phyloP scores from a whole-genome alignment of 2,888 invertebrate genomes.

The Phorcus lineatus region DNA sequence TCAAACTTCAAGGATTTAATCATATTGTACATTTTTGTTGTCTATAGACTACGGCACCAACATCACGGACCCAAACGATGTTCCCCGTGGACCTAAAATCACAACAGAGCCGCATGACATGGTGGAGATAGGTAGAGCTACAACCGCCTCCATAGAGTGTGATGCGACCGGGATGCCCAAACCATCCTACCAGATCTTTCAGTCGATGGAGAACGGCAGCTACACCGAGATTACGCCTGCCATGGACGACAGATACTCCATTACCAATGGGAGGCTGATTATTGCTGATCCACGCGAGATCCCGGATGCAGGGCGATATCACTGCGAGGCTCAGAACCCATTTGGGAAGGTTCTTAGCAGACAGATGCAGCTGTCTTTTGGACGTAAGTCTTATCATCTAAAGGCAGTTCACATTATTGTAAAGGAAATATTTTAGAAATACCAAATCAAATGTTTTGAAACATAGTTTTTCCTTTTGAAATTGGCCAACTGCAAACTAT shows the following conservation, averaged over 20 bases:
- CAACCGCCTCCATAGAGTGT: slow-evolving; percentile 70
- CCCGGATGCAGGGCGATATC: slow-evolving; percentile 66
- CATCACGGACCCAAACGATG: slow-evolving; percentile 82
- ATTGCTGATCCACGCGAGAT: slow-evolving; percentile 54
- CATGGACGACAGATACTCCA: slow-evolving; percentile 49
- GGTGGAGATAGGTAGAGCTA: slow-evolving; percentile 62
- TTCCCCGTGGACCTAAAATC: slow-evolving; percentile 92
- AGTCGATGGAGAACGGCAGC: slow-evolving; percentile 72
- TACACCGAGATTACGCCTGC: slow-evolving; percentile 23
- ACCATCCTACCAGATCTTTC: slow-evolving; percentile 91
- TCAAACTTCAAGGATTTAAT: too few relatives aligned
- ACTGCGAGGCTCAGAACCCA: slow-evolving; percentile 63
- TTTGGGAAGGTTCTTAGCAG: slow-evolving; percentile 64
- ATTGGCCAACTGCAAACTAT: too few relatives aligned
- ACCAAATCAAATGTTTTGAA: too few relatives aligned
- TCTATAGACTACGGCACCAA: slow-evolving; percentile 68
- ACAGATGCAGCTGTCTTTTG: slow-evolving; percentile 63
- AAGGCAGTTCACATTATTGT: not conserved
- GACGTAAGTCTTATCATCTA: slow-evolving; percentile 52
- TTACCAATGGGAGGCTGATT: slow-evolving; percentile 66
- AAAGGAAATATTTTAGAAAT: not conserved
- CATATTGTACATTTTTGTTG: too few relatives aligned
- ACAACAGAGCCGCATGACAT: slow-evolving; percentile 78
- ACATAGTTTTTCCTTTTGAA: too few relatives aligned
- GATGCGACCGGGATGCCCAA: slow-evolving; percentile 85